phyloP scores from a whole-genome alignment of 2,797 vertebrate species.

The Ptychobarbus kaznakovi region DNA sequence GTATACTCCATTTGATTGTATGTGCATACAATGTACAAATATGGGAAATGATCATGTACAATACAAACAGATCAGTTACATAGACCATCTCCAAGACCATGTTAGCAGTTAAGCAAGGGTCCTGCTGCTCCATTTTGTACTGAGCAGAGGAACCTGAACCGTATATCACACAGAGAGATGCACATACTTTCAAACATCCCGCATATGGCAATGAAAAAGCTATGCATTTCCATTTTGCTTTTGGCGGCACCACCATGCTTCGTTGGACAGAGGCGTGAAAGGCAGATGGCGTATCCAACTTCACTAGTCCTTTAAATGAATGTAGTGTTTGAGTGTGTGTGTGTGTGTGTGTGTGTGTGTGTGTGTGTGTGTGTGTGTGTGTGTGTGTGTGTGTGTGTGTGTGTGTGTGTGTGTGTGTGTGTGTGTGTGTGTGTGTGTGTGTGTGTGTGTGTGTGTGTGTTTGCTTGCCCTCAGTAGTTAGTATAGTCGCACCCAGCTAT shows the following conservation, averaged over 20 bases:
- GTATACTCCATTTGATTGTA: neutral
- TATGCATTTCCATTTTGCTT: constrained; percentile 49
- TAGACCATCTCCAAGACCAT: neutral
- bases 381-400: constrained; percentile 38
- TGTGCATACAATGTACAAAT: neutral
- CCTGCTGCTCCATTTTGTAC: neutral
- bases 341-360: constrained; percentile 37
- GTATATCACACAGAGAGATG: neutral
- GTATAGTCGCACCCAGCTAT: constrained; percentile 30
- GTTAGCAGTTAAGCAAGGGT: neutral
- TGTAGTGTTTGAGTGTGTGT: constrained; percentile 43
- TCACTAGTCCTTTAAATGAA: constrained; percentile 49
- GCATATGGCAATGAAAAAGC: constrained; percentile 45
- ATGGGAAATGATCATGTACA: neutral
- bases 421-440: constrained; percentile 38
- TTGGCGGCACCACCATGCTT: constrained; percentile 48
- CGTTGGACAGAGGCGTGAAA: constrained; percentile 53
- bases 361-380: constrained; percentile 32
- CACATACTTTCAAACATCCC: constrained; percentile 20
- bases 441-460: constrained; percentile 34
- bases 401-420: constrained; percentile 44
- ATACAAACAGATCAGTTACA: neutral
- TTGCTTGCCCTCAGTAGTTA: constrained; percentile 43
- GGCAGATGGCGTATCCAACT: constrained; percentile 52
- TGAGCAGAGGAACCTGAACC: neutral